Evolutionary conservation across 2,797 vertebrate genomes (phyloP).

Genomic region (Dromococcyx pavoninus): DNA sequence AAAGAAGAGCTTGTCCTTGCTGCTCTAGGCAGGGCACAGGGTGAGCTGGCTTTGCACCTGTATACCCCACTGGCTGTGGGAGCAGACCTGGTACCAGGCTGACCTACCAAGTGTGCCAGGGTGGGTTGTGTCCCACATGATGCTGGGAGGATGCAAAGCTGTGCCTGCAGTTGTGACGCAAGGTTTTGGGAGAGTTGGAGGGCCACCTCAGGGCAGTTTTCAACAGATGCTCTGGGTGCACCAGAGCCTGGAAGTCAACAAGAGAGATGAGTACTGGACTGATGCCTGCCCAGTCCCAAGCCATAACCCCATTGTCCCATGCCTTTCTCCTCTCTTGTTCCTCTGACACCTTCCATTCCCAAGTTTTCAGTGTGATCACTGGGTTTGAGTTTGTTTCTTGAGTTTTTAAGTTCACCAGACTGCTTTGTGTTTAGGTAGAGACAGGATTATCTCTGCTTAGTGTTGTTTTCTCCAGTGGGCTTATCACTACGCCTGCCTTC

Average conservation of each 20-base stretch:
- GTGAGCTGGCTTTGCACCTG: not conserved
- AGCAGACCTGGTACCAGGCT: not conserved
- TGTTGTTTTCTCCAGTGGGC: not conserved
- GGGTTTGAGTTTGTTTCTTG: not conserved
- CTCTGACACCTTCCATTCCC: not conserved
- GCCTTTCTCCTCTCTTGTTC: not conserved
- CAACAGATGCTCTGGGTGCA: not conserved
- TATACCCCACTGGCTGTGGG: rapidly evolving
- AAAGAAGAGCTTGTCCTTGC: not conserved
- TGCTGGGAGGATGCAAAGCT: not conserved
- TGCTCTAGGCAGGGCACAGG: not conserved
- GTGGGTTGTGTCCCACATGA: not conserved
- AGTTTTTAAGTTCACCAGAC: not conserved
- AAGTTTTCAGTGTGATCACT: rapidly evolving
- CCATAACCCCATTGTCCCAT: not conserved
- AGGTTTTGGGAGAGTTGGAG: not conserved
- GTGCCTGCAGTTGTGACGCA: not conserved
- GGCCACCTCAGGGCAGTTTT: not conserved
- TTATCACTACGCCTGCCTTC: rapidly evolving
- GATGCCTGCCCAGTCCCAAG: not conserved
- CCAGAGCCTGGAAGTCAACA: not conserved
- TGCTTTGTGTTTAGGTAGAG: not conserved
- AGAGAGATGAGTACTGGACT: not conserved
- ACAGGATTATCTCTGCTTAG: not conserved
- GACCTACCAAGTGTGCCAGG: not conserved